phyloP scores from a whole-genome alignment of 2,113 vertebrate species.

The Charina bottae region DNA sequence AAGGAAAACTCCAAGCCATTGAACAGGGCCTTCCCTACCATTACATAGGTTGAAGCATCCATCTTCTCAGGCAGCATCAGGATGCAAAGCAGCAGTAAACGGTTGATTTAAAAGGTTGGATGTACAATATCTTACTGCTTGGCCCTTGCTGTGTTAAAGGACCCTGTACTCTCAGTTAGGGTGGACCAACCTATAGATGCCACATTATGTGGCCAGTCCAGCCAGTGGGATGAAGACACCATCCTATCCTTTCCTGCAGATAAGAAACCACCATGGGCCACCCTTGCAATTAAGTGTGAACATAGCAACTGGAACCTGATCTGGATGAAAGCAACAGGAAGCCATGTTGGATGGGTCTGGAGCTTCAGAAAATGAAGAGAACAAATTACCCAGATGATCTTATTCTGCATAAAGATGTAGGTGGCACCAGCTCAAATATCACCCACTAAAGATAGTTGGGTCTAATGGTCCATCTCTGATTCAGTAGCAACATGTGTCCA shows the following conservation, averaged over 20 bases:
- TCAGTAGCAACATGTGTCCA: not conserved
- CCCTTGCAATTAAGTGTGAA: not conserved
- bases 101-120: not conserved
- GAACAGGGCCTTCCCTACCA: not conserved
- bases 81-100: not conserved
- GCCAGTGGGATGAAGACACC: not conserved
- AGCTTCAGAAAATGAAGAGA: not conserved
- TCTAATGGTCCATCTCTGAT: not conserved
- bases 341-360: not conserved
- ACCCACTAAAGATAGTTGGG: not conserved
- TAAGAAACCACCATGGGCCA: not conserved
- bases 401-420: not conserved
- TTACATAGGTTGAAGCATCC: no score
- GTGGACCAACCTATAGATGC: not conserved
- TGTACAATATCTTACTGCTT: not conserved
- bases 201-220: not conserved
- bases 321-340: not conserved
- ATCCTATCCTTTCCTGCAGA: not conserved
- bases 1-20: not conserved
- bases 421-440: not conserved
- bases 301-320: not conserved
- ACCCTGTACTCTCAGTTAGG: not conserved
- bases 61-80: not conserved
- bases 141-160: not conserved
- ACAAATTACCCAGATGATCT: not conserved